Evolutionary conservation across 1,140 invertebrate genomes (phyloP).

Genomic region (Oreohelix idahoensis): DNA sequence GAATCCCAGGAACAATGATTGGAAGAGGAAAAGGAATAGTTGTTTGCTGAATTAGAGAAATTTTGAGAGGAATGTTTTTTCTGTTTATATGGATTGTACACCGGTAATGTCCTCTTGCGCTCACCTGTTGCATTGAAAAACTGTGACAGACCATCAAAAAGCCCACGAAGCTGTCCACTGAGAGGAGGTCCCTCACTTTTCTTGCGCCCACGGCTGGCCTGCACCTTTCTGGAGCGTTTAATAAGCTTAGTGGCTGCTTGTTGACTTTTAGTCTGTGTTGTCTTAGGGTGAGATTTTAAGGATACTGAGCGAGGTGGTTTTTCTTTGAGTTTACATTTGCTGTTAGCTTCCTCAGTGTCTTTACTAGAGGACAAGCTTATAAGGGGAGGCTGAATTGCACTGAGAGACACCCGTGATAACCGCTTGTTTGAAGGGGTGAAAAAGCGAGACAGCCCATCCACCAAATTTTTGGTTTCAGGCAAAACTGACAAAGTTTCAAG

Average conservation of each 20-base stretch:
- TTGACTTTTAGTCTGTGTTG: conserved; percentile 43
- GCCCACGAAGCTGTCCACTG: conserved; percentile 80
- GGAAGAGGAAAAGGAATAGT: background rate
- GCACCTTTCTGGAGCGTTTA: conserved; percentile 65
- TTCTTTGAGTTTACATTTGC: conserved; percentile 24
- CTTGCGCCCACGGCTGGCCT: conserved; percentile 63
- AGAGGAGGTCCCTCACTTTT: conserved; percentile 70
- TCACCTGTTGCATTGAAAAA: conserved; percentile 82
- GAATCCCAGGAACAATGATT: conserved; percentile 17
- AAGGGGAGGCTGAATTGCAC: conserved; percentile 40
- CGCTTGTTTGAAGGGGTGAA: conserved; percentile 72
- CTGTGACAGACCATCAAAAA: conserved; percentile 89
- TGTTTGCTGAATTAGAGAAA: background rate
- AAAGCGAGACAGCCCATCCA: conserved; percentile 71
- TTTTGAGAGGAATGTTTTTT: conserved; percentile 38
- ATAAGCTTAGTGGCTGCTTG: conserved; percentile 68
- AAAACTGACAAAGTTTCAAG: conserved; percentile 56
- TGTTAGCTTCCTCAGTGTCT: background rate
- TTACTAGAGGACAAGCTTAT: background rate
- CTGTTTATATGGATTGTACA: conserved; percentile 46
- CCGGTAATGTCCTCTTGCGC: conserved; percentile 73
- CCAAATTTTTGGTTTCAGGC: conserved; percentile 68
- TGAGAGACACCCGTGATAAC: conserved; percentile 71
- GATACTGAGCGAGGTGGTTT: conserved; percentile 2
- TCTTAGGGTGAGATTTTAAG: conserved; percentile 10